Conservation (phyloP, 2,888 invertebrate genomes). For the Nomada flava region DNA sequence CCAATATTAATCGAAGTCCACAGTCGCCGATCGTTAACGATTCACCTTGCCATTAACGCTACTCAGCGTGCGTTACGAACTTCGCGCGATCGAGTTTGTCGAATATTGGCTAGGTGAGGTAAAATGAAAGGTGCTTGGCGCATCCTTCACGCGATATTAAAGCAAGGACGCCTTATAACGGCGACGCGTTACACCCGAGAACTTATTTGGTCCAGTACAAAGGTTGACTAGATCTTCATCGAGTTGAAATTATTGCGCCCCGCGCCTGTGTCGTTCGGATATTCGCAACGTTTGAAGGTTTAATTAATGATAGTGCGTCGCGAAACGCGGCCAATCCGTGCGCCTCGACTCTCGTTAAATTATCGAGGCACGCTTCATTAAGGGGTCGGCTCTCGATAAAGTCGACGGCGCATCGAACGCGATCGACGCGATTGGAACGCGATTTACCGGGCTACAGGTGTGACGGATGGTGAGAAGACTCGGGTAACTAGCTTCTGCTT, state of each 20-base stretch:
- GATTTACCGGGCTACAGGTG: slow-evolving; percentile 33
- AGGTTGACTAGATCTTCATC: not conserved
- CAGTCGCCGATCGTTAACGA: not conserved
- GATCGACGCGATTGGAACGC: slow-evolving; percentile 10
- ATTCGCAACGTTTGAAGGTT: slow-evolving; percentile 60
- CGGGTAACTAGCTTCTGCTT: slow-evolving; percentile 22
- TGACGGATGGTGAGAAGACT: slow-evolving; percentile 22
- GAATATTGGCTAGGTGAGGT: slow-evolving; percentile 13
- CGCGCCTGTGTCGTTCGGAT: slow-evolving; percentile 38
- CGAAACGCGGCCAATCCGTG: slow-evolving; percentile 68
- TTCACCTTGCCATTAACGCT: slow-evolving; percentile 4
- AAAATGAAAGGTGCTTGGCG: slow-evolving; percentile 16
- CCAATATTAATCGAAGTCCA: not conserved
- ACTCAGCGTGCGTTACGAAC: slow-evolving; percentile 6
- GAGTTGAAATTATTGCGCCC: slow-evolving; percentile 63
- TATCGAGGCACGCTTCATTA: slow-evolving; percentile 69
- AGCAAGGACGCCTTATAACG: slow-evolving; percentile 19
- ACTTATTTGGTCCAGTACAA: slow-evolving; percentile 1
- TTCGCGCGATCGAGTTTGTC: not conserved
- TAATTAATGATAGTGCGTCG: slow-evolving; percentile 73
- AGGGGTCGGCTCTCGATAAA: slow-evolving; percentile 51
- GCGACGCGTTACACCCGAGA: not conserved
- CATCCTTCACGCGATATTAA: slow-evolving; percentile 19
- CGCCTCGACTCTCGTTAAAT: slow-evolving; percentile 66
- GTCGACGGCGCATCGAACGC: slow-evolving; percentile 38